Evolutionary conservation across 2,113 vertebrate genomes (phyloP), one percentile per base, ranked within the genome.

Genomic region (Nannospalax galili): DNA sequence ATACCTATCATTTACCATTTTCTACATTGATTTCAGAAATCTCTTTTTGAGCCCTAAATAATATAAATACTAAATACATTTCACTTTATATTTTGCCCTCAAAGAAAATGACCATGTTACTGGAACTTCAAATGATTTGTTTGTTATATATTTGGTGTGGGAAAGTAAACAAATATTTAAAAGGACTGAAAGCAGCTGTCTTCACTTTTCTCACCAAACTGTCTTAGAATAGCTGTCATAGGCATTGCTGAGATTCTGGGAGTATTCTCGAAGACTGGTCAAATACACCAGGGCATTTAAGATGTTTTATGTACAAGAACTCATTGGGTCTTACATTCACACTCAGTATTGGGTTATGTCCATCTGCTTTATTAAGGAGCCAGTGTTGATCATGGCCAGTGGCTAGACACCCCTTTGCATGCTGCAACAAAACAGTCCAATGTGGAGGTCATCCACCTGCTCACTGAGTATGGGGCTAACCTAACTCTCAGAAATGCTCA

Each of bases 381-480:
- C 93, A 98, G 96, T 14, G 98, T 99, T 16, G 97, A 98, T 16
- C 8, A 58, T 1, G 99, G 99, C 9, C 98, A 98, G 62, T 95
- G 95, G 32, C 91, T 97, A 74, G 99, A 99, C 90, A 99, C 98
- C 1, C 99, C 99, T 0, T 97, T 99, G 48, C 99, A 99, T 0
- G 99, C 98, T 0, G 99, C 99, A 7, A 98, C 98, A 0, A 97
- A 97, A 91, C 98, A 96, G 60, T 98, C 98, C 85, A 99, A 88
- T 0, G 97, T 92, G 45, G 97, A 98, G 26, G 70, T 99, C 2
- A 98, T 99, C 12, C 70, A 98, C 81, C 90, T 99, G 75, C 98
- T 99, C 87, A 97, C 98, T n/a, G 99, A 99, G 94, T 99, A 99
- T 0, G 99, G 99, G 16, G 99, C 99, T 64, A 98, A 99, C 82